Base-by-base conservation (phyloP, 2,113 vertebrate species). In the Chiloscyllium plagiosum region DNA sequence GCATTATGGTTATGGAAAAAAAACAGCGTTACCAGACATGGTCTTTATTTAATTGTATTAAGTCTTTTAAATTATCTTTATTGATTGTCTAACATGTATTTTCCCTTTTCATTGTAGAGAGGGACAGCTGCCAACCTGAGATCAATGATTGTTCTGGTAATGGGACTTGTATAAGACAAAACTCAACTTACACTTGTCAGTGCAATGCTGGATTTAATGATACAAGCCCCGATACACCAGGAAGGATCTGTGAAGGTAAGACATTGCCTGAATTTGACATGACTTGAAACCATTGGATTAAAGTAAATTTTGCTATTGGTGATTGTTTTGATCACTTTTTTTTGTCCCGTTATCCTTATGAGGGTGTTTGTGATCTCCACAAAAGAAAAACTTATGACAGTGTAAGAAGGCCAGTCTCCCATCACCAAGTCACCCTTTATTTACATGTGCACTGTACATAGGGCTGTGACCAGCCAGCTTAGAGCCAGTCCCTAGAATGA, bases 41-140 rank as follows among this genome's bases (percentile, higher is more conserved):
- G 6, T 12, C 85, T 26, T 87, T 87, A 26, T 12, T 52, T 3
- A 87, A 87, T 24, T 2, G 22, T 8, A 52, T 26, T 50, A 56
- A 50, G 4, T 26, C 24, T 56, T 87, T 87, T 29, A 87, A 87
- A 56, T 26, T 3, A 52, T 24, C n/a, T 26, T 47, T 24, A 52
- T 2, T 56, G 3, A 24, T 66, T 93, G 37, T 66, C 89, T 37
- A 37, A 93, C 89, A 37, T 33, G 20, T 17, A 65, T 37, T 29
- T 66, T 17, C 2, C 17, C 33, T 93, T 2, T 33, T 76, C 5
- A 42, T 33, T 87, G 61, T 13, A 97, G 97, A 95, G 92, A 96
- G 66, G 69, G 96, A 97, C 0, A 96, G 96, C 65, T 97, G 97
- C 22, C 24, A 70, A 24, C 22, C 22, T 5, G 72, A 33, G 29